Evolutionary conservation across 2,888 invertebrate species (phyloP).

Genomic region (Pheosia gnoma): DNA sequence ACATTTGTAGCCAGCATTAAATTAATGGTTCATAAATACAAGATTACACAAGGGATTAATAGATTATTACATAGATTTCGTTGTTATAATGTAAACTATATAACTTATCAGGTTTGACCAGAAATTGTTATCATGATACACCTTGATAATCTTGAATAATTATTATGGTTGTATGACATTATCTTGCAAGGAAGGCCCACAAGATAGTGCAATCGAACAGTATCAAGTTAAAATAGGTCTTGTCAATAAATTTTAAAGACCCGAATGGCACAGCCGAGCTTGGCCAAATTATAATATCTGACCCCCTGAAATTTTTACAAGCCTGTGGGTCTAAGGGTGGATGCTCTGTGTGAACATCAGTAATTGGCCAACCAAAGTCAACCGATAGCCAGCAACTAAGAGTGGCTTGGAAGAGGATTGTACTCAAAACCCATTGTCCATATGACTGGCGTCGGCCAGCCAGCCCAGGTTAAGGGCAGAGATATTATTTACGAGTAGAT

Average conservation of each 20-base stretch:
- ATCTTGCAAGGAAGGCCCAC: background rate
- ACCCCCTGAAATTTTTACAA: too few species aligned
- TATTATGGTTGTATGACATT: slow-evolving; percentile 14
- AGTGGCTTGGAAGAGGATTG: slow-evolving; percentile 40
- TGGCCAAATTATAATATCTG: too few species aligned
- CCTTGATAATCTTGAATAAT: background rate
- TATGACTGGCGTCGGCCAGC: slow-evolving; percentile 58
- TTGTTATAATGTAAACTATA: background rate
- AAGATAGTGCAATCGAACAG: too few species aligned
- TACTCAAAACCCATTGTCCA: slow-evolving; percentile 70
- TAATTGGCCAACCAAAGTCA: too few species aligned
- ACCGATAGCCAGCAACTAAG: background rate
- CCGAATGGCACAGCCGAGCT: too few species aligned
- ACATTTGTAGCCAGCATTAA: background rate
- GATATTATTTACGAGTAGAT: slow-evolving; percentile 72
- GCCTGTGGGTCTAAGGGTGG: too few species aligned
- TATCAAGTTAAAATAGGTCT: too few species aligned
- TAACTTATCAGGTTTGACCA: slow-evolving; percentile 3
- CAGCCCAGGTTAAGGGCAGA: slow-evolving; percentile 71
- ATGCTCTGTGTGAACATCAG: too few species aligned
- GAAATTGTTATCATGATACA: slow-evolving; percentile 7
- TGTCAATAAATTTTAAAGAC: too few species aligned
- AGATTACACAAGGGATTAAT: background rate
- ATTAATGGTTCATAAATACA: background rate
- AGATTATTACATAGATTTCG: background rate